Base-by-base conservation (phyloP, 2,888 invertebrate genomes). In the Cryptus viduatorius region DNA sequence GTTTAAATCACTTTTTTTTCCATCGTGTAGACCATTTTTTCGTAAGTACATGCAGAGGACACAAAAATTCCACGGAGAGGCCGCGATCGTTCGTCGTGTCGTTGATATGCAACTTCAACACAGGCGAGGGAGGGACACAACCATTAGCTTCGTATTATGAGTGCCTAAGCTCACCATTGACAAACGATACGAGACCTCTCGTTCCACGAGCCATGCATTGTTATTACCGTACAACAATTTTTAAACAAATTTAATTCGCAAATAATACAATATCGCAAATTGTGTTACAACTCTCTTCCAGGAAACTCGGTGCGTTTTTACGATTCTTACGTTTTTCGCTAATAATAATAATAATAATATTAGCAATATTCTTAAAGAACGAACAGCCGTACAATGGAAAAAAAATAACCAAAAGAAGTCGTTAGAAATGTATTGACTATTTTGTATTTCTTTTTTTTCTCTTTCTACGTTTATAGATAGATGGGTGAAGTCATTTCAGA, bases 171-270 rank as follows among this genome's bases (percentile, higher is more conserved):
- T 29, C 61, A 48, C 24, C 48, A 7, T 61, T 48, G 46, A 75
- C 48, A 29, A 29, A 75, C 73, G 61, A 50, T 19, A 76, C 44
- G 56, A 46, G 46, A 29, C 24, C 56, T 72, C 69, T 75, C 50
- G 59, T 81, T 75, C 50, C 48, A 78, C 48, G 68, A 72, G 77
- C 59, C 82, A 82, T 82, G 77, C 82, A 69, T 72, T 59, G 44
- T 77, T 77, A 82, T 37, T 19, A 77, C 59, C 31, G 37, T 72
- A 81, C 59, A 76, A 14, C 64, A 29, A 61, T 64, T 64, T 42
- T 37, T 8, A 37, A 37, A 37, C 37, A 37, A 37, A 37, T 37
- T 8, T 8, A 37, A 37, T 0, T 37, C 37, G 37, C 29, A 61
- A 61, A 61, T 56, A 0, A 56, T 56, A 56, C 7, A 53, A n/a